Percentiles rank a stretch among this genome's conserved stretches.
phyloP scores from a whole-genome alignment of 1,140 invertebrate genomes.

The Drosophila gunungcola region DNA sequence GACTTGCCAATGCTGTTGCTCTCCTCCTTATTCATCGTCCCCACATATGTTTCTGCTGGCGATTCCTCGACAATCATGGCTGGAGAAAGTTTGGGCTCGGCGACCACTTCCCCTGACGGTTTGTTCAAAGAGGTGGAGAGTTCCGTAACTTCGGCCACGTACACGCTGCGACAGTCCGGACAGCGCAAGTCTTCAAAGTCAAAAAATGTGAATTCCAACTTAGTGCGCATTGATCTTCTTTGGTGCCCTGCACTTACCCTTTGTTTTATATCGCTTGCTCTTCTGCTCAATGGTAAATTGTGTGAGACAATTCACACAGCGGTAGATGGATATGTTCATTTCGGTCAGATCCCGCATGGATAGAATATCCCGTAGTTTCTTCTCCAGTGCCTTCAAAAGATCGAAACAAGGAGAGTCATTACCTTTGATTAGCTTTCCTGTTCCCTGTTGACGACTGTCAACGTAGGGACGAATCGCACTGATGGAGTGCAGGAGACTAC shows the following conservation, averaged over 20 bases:
- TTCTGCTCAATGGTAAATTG: conserved; percentile 86
- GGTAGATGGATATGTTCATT: conserved; percentile 86
- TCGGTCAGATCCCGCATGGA: conserved; percentile 85
- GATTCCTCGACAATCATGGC: conserved; percentile 70
- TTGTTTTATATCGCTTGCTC: conserved; percentile 35
- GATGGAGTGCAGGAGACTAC: too few relatives aligned
- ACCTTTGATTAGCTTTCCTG: background rate
- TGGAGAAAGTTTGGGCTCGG: conserved; percentile 58
- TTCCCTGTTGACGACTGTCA: background rate
- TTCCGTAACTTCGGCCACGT: conserved; percentile 86
- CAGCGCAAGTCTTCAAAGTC: conserved; percentile 84
- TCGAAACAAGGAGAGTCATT: too few relatives aligned
- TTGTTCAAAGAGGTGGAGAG: conserved; percentile 60
- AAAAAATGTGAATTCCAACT: background rate
- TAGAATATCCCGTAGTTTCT: conserved; percentile 85
- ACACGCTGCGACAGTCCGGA: conserved; percentile 87
- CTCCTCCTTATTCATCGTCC: conserved; percentile 52
- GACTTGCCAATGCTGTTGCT: conserved; percentile 82
- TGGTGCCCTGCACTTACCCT: conserved; percentile 17
- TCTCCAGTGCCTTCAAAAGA: conserved; percentile 85
- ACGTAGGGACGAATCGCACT: too few relatives aligned
- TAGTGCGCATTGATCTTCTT: background rate
- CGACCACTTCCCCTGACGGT: conserved; percentile 15
- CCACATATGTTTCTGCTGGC: conserved; percentile 15
- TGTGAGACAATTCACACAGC: conserved; percentile 88